Conservation (phyloP, 1,140 invertebrate genomes). For the Bombus consobrinus region DNA sequence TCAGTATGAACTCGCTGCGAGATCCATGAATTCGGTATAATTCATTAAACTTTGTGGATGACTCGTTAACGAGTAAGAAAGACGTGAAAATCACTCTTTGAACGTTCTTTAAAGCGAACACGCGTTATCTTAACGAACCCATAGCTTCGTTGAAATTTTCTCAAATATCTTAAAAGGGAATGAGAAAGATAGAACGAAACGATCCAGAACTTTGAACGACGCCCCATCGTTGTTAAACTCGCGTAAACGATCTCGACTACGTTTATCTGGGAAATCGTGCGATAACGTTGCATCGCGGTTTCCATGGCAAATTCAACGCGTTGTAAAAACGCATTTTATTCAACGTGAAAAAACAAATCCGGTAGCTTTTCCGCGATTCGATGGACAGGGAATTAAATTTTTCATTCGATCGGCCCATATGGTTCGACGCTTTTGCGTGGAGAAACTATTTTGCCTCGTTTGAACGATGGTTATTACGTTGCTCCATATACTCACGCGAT, state of each 20-base stretch:
- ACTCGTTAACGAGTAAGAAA: not conserved
- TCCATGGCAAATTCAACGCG: not conserved
- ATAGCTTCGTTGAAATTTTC: too few species aligned
- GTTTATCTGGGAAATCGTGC: not conserved
- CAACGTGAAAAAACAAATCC: not conserved
- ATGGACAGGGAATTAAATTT: slow-evolving; percentile 16
- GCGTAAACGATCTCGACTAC: not conserved
- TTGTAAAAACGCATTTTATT: not conserved
- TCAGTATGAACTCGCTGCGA: not conserved
- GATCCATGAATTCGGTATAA: slow-evolving; percentile 28
- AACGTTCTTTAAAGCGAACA: not conserved
- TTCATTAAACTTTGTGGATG: not conserved
- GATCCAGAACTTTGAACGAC: not conserved
- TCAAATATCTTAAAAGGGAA: not conserved
- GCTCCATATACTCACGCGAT: slow-evolving; percentile 9
- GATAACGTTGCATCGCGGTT: not conserved
- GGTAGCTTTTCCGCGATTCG: too few species aligned
- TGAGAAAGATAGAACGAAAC: too few species aligned
- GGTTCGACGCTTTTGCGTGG: not conserved
- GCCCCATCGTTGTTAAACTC: not conserved
- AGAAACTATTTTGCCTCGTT: not conserved
- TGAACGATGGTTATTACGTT: slow-evolving; percentile 5
- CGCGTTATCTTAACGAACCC: slow-evolving; percentile 8
- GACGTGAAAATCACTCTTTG: not conserved
- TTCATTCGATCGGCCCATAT: not conserved